Evolutionary conservation across 1,140 invertebrate genomes (phyloP).

Genomic region (Chelonus insularis): DNA sequence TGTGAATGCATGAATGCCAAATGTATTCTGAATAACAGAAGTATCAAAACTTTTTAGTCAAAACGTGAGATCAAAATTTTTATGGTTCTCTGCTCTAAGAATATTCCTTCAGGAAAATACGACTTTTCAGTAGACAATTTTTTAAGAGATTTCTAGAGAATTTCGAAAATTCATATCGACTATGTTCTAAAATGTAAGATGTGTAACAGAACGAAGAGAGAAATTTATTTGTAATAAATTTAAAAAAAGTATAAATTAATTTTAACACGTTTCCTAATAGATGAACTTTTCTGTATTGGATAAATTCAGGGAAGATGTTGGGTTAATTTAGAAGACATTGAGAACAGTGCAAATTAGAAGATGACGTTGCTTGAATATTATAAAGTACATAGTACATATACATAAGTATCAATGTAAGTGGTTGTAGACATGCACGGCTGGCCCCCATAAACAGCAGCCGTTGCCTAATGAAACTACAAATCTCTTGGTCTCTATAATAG

Average conservation of each 20-base stretch:
- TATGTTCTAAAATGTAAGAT: no score
- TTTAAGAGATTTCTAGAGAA: no score
- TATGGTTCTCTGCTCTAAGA: neutral
- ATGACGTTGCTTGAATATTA: conserved; percentile 3
- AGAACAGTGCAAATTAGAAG: no score
- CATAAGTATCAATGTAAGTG: conserved; percentile 61
- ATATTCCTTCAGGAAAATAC: neutral
- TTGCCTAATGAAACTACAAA: conserved; percentile 62
- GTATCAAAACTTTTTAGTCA: conserved; percentile 38
- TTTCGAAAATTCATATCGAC: no score
- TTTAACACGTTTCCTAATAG: no score
- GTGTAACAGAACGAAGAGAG: no score
- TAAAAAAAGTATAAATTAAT: no score
- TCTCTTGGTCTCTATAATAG: conserved; percentile 52
- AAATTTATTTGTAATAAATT: no score
- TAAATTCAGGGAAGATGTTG: no score
- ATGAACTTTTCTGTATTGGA: no score
- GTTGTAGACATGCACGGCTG: conserved; percentile 54
- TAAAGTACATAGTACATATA: conserved; percentile 26
- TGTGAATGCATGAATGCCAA: conserved; percentile 47
- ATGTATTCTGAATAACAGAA: conserved; percentile 33
- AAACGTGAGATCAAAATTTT: neutral
- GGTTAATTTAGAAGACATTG: no score
- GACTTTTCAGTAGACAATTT: no score
- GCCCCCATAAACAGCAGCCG: conserved; percentile 59